Percentiles rank a stretch among this genome's conserved stretches.
phyloP scores from a whole-genome alignment of 2,797 vertebrate species.

The Anabacerthia variegaticeps region DNA sequence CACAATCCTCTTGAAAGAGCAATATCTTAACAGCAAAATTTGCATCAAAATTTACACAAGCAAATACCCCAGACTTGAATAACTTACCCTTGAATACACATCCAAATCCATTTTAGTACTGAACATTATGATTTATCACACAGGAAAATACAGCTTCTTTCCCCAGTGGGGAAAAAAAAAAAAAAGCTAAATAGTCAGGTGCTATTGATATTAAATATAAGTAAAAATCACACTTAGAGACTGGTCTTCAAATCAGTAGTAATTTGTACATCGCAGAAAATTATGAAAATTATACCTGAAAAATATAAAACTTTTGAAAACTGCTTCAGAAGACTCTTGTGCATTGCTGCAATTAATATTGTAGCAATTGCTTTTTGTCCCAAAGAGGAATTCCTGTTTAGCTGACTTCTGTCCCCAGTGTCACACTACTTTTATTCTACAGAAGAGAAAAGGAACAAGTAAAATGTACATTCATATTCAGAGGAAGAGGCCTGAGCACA shows the following conservation, averaged over 20 bases:
- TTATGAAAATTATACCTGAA: neutral
- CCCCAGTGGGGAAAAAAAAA: neutral
- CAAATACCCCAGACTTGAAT: neutral
- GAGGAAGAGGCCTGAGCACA: neutral
- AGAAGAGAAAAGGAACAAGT: neutral
- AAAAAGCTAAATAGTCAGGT: neutral
- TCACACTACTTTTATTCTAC: neutral
- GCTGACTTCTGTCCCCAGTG: neutral
- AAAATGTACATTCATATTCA: neutral
- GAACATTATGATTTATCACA: neutral
- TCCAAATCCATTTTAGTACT: neutral
- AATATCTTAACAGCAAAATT: constrained; percentile 2
- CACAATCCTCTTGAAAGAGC: neutral
- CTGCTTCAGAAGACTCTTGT: neutral
- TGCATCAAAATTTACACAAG: neutral
- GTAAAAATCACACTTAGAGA: neutral
- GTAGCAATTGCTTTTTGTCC: neutral
- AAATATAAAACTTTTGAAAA: neutral
- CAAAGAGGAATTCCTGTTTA: neutral
- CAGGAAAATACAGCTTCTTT: constrained; percentile 16
- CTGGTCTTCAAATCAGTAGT: neutral
- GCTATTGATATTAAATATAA: neutral
- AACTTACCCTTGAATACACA: neutral
- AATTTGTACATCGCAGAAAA: neutral
- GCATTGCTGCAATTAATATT: neutral